These are phyloP conservation scores for Caenorhabditis auriculariae DNA, from an alignment of 2,888 invertebrate genomes.

Conservation along the genomic window DNA sequence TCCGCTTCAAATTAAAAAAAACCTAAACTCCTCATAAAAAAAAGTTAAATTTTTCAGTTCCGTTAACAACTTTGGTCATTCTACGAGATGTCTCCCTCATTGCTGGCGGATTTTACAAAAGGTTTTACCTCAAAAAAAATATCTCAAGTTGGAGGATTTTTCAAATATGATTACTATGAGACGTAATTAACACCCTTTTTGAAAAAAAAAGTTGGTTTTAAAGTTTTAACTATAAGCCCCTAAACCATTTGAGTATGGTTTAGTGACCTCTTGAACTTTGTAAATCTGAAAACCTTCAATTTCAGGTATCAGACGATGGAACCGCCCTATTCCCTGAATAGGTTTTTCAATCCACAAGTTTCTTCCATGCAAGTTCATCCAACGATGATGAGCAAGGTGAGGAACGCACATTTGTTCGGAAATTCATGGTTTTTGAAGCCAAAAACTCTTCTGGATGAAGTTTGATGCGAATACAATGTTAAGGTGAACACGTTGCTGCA, in stretches of 20 bases:
- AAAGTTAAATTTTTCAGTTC: constrained; percentile 60
- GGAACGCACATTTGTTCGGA: not conserved
- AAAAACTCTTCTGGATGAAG: not conserved
- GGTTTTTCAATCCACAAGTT: constrained; percentile 59
- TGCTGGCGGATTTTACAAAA: constrained; percentile 82
- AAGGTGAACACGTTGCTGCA: constrained; percentile 83
- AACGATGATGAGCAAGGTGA: constrained; percentile 85
- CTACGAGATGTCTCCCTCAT: constrained; percentile 81
- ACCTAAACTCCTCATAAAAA: not conserved
- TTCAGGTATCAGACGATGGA: constrained; percentile 37
- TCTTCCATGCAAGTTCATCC: constrained; percentile 73
- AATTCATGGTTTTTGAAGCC: not conserved
- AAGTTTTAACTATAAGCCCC: too few species aligned
- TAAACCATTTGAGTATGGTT: too few species aligned
- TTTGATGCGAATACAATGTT: too few species aligned
- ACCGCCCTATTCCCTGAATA: constrained; percentile 35
- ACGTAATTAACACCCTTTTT: too few species aligned
- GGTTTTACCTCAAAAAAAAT: constrained; percentile 72
- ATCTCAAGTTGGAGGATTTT: not conserved
- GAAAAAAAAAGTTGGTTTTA: not conserved
- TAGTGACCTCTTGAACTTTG: too few species aligned
- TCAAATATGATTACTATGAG: not conserved
- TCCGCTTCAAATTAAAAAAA: too few species aligned
- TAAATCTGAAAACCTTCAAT: too few species aligned
- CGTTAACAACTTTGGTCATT: constrained; percentile 77